Evolutionary conservation across 1,140 invertebrate genomes (phyloP).

Genomic region (Archegozetes longisetosus): DNA sequence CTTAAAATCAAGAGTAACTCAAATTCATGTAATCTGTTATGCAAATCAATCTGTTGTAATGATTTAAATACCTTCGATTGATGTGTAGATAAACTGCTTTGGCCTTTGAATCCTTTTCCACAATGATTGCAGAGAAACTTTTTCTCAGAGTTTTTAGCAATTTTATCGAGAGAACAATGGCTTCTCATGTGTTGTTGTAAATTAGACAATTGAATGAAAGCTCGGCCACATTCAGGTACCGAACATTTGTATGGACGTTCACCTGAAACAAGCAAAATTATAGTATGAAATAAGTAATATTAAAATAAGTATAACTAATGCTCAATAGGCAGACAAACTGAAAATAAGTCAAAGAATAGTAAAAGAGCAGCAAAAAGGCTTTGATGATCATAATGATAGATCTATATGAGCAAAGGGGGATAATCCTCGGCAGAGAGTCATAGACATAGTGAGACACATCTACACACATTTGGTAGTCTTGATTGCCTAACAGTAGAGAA

Average conservation of each 20-base stretch:
- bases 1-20: no score
- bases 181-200: conserved; percentile 90
- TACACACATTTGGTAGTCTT: background rate
- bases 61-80: conserved; percentile 57
- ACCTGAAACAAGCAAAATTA: conserved; percentile 45
- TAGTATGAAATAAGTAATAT: background rate
- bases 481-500: no score
- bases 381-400: no score
- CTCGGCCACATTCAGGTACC: conserved; percentile 79
- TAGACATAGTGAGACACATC: no score
- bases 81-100: conserved; percentile 82
- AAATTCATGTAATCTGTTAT: no score
- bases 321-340: no score
- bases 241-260: conserved; percentile 94
- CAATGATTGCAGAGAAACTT: conserved; percentile 49
- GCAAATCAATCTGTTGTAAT: no score
- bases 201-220: conserved; percentile 93
- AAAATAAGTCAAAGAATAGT: no score
- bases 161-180: conserved; percentile 91
- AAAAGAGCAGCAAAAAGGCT: no score
- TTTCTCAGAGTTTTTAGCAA: conserved; percentile 70
- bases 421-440: no score
- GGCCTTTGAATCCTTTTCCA: conserved; percentile 88
- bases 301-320: conserved; percentile 8
- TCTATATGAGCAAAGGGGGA: no score